phyloP scores from a whole-genome alignment of 2,888 invertebrate genomes.

The Desoria tigrina region DNA sequence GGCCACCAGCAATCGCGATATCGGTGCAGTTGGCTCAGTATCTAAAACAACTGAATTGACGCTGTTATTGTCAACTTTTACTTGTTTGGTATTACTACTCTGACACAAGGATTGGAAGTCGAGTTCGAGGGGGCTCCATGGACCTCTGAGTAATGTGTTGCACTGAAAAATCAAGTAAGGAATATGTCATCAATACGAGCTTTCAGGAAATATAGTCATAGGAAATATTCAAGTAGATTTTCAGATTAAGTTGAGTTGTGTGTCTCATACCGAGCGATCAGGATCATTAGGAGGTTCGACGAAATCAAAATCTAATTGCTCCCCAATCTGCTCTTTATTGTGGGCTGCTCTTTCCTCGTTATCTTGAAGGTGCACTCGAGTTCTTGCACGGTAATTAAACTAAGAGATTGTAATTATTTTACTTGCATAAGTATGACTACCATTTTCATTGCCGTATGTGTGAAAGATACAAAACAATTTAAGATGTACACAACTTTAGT shows the following conservation, averaged over 20 bases:
- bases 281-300: conserved; percentile 33
- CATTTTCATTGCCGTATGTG: too few relatives aligned
- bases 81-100: conserved; percentile 63
- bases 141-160: conserved; percentile 62
- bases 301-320: conserved; percentile 36
- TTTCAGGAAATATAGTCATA: background rate
- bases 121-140: conserved; percentile 79
- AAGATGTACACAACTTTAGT: background rate
- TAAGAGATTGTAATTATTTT: too few relatives aligned
- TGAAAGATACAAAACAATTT: conserved; percentile 1
- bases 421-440: too few relatives aligned
- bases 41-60: conserved; percentile 85
- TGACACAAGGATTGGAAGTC: conserved; percentile 65
- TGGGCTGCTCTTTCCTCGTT: conserved; percentile 27
- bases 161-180: too few relatives aligned
- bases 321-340: conserved; percentile 42
- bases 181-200: too few relatives aligned
- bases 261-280: too few relatives aligned
- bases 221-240: background rate
- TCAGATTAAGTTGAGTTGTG: background rate
- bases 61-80: conserved; percentile 71
- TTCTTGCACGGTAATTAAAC: conserved; percentile 38
- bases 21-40: conserved; percentile 72
- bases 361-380: conserved; percentile 29
- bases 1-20: conserved; percentile 65